Evolutionary conservation across 2,113 vertebrate genomes (phyloP), one percentile per base, ranked within the genome.

Genomic region (Terrapene triunguis): DNA sequence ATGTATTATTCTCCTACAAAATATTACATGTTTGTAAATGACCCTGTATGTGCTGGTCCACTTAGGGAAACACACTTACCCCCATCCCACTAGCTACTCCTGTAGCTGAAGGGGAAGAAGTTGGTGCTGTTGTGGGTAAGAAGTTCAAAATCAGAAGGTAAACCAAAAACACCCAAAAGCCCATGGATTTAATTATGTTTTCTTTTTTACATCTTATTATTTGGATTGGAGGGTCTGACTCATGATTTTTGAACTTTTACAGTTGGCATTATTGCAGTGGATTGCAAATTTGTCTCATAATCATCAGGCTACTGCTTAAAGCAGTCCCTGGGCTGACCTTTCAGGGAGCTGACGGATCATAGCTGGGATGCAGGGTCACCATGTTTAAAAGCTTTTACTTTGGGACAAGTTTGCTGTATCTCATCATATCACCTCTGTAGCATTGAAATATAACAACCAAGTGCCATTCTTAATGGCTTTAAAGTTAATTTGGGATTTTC

Each of bases 391-490:
- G 12, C 13, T 78, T 78, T 25, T 47, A 47, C 12, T 47, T 47
- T 78, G 74, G 42, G 24, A 47, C 38, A 78, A 47, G 25, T 13
- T 47, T 78, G 72, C 88, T 89, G 25, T 16, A 85, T n/a, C 79
- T 35, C 38, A 53, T 88, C 82, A 32, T 35, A 85, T 79, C 89
- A 94, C 92, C 91, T 93, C 48, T 79, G 95, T 87, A 42, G 62
- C 96, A 96, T 96, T 91, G 92, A 92, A 85, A 21, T 54, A 12
- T 88, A 94, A 95, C 50, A 81, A 93, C 82, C 82, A 91, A 95
- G 90, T 94, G 91, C 96, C 92, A 95, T 96, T 94, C 19, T 96
- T 96, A 89, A 95, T 96, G 53, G 82, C 88, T 94, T 82, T 91
- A 16, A 86, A 96, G 86, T 82, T 95, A 94, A 91, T 48, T 93